These are phyloP conservation scores for Piprites chloris DNA, from an alignment of 2,113 vertebrate genomes.

Conservation along the genomic window DNA sequence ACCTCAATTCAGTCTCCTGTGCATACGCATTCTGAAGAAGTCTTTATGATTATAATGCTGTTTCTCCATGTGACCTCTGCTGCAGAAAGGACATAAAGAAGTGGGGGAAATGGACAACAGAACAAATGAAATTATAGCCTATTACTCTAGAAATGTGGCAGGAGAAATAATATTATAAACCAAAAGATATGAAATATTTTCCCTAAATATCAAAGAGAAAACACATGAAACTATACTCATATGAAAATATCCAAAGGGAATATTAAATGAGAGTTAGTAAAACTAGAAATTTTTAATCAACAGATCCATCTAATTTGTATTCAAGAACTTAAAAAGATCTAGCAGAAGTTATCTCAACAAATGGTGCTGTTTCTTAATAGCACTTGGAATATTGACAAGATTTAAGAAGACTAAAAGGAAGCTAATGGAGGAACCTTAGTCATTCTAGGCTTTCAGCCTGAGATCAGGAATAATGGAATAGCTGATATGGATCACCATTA, in stretches of 20 bases:
- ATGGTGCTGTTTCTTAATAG: background rate
- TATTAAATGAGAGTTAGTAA: background rate
- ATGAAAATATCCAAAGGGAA: background rate
- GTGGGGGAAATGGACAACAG: background rate
- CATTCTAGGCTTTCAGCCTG: background rate
- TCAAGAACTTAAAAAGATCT: background rate
- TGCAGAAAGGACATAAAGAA: background rate
- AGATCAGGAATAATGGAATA: background rate
- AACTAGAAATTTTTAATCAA: background rate
- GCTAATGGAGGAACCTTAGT: background rate
- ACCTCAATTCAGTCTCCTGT: background rate
- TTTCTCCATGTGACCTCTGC: background rate
- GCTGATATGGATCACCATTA: background rate
- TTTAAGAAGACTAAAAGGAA: background rate
- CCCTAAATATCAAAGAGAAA: background rate
- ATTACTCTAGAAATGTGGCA: background rate
- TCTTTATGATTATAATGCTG: background rate
- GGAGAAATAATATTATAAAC: background rate
- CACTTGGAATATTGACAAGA: background rate
- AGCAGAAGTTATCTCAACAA: background rate
- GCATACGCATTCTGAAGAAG: background rate
- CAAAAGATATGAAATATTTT: background rate
- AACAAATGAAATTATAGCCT: background rate
- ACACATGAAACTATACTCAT: background rate
- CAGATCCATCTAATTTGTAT: background rate